Evolutionary conservation across 2,113 vertebrate species (phyloP).

Genomic region (Egretta garzetta): DNA sequence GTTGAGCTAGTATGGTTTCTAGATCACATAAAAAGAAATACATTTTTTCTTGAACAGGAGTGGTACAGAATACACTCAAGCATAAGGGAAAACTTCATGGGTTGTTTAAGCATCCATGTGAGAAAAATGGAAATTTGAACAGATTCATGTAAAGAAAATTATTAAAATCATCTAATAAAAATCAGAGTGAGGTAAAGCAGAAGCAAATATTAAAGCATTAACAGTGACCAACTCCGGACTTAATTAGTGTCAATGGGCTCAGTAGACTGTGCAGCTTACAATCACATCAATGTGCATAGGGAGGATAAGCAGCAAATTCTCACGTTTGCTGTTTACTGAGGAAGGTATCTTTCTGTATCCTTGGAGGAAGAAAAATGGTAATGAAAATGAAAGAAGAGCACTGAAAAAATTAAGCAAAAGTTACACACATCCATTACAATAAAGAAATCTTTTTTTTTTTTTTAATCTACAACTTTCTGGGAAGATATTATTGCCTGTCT

Average conservation of each 20-base stretch:
- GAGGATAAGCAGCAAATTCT: not conserved
- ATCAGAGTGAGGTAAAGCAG: not conserved
- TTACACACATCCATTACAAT: not conserved
- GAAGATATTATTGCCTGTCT: not conserved
- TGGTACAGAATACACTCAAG: not conserved
- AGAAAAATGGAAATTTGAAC: not conserved
- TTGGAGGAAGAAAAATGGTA: not conserved
- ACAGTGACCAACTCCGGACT: not conserved
- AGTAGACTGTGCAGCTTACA: not conserved
- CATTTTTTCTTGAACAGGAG: not conserved
- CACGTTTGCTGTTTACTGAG: not conserved
- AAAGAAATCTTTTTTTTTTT: not conserved
- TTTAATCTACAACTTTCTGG: not conserved
- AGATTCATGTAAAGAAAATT: not conserved
- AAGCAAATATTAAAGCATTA: not conserved
- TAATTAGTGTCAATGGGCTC: not conserved
- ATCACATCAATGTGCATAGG: not conserved
- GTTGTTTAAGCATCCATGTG: not conserved
- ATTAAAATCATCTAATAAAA: not conserved
- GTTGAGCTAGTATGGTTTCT: not conserved
- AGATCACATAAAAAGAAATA: not conserved
- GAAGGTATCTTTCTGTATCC: not conserved
- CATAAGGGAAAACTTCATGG: not conserved
- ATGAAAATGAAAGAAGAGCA: not conserved
- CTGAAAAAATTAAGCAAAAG: not conserved